These are phyloP conservation scores for Florisuga fusca DNA, from an alignment of 2,797 vertebrate species.

Conservation along the genomic window DNA sequence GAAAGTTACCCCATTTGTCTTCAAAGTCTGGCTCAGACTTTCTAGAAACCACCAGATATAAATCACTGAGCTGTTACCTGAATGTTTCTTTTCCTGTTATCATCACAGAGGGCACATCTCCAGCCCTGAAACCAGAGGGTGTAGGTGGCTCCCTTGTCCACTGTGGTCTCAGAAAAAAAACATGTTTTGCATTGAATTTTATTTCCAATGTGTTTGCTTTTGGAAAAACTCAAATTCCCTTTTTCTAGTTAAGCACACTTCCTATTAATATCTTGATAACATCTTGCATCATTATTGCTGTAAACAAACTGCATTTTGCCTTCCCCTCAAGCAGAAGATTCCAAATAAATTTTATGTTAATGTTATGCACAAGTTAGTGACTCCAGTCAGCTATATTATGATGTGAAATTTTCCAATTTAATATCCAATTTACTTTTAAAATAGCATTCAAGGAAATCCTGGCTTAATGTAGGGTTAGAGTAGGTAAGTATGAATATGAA, in stretches of 20 bases:
- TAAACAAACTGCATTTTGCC: neutral
- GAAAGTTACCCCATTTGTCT: neutral
- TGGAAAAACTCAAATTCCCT: neutral
- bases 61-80: neutral
- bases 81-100: neutral
- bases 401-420: slow-evolving; percentile 18
- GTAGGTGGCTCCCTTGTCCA: neutral
- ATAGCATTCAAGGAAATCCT: slow-evolving; percentile 31
- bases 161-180: neutral
- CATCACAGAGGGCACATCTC: neutral
- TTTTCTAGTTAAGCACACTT: neutral
- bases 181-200: neutral
- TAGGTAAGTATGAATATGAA: neutral
- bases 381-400: neutral
- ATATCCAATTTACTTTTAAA: slow-evolving; percentile 3
- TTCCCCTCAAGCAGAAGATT: neutral
- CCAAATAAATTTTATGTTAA: neutral
- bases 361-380: neutral
- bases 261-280: neutral
- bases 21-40: neutral
- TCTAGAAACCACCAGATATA: neutral
- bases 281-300: neutral
- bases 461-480: neutral
- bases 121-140: neutral
- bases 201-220: neutral